Evolutionary conservation across 2,797 vertebrate species (phyloP), one percentile per base, ranked within the genome.

Genomic region (Sebastes elongatus): DNA sequence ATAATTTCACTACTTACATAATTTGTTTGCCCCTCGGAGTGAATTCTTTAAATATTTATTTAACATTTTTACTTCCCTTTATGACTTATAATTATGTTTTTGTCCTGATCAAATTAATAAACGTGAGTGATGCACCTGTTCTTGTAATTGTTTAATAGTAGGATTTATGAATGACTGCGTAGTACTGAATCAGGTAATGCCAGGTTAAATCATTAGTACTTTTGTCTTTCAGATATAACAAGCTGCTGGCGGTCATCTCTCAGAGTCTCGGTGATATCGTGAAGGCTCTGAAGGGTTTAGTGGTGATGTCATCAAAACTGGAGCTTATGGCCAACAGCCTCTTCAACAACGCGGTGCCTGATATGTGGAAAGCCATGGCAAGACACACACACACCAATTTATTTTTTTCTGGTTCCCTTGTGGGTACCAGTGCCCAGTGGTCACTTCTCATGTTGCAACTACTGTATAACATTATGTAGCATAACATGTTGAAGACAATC

Each of bases 241-340:
- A 86, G 73, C 92, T 99, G 82, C 92, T 97, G 56, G 82, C 71
- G 20, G 95, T 96, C 73, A 96, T 98, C 87, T 95, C 93, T 33
- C 93, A 88, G 81, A 96, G 95, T 4, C 95, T 99, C 33, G 38
- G 83, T 59, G 97, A 99, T 81, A 89, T 98, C 60, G 92, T 97
- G 73, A 98, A 98, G 88, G 98, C 97, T 63, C 95, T 98, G 69
- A 97, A 97, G 83, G 97, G 97, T 85, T 95, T 97, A 78, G 96
- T 97, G 0, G 96, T 98, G 87, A 98, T 99, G 98, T 99, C 97
- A 70, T 97, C 95, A 10, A 94, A 96, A 70, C 94, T 98, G 83
- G 97, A 98, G 93, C 94, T 97, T 27, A 98, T 98, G 97, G 95
- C 97, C 71, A 93, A 83, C 86, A 98, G 96, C 88, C 91, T 99